A percentile compares a stretch with the other conserved stretches of the same genome.
Conservation (phyloP, 1,140 invertebrate species). For the Drosophila nasuta region DNA sequence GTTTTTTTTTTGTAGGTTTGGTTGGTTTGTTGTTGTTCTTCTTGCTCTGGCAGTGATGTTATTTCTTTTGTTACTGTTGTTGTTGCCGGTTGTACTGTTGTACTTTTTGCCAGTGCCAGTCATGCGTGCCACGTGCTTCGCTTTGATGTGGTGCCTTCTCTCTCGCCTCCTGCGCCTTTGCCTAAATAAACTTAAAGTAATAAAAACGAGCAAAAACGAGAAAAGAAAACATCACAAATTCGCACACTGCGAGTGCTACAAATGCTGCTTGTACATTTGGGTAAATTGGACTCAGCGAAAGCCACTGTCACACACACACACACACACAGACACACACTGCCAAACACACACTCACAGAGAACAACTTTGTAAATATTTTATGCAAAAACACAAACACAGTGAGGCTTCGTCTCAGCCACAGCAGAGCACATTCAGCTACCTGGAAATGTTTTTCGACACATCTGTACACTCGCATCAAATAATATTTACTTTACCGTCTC, state of each 20-base stretch:
- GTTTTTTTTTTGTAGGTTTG: neutral
- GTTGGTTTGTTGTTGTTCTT: neutral
- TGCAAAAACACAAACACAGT: conserved; percentile 73
- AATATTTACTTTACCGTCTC: conserved; percentile 71
- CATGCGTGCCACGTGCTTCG: conserved; percentile 80
- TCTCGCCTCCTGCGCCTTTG: conserved; percentile 33
- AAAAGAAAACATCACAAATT: conserved; percentile 41
- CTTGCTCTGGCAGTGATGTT: conserved; percentile 21
- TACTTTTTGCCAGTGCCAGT: conserved; percentile 77
- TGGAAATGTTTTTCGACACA: conserved; percentile 79
- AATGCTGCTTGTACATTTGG: conserved; percentile 76
- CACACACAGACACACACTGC: conserved; percentile 24
- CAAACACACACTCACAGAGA: neutral
- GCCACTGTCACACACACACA: conserved; percentile 51
- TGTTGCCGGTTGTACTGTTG: conserved; percentile 46
- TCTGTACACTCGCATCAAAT: conserved; percentile 70
- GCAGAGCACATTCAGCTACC: conserved; percentile 48
- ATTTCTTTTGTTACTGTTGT: conserved; percentile 36
- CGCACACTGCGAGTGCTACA: conserved; percentile 44
- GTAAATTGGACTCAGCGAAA: conserved; percentile 76
- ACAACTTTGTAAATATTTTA: conserved; percentile 81
- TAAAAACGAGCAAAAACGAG: conserved; percentile 64
- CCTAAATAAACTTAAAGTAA: conserved; percentile 82
- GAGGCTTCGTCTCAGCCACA: conserved; percentile 39
- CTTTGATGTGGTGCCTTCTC: conserved; percentile 73